A percentile compares a stretch with the other conserved stretches of the same genome.
These are phyloP conservation scores for Strigamia crassipes DNA, from an alignment of 2,888 invertebrate species.

Conservation along the genomic window DNA sequence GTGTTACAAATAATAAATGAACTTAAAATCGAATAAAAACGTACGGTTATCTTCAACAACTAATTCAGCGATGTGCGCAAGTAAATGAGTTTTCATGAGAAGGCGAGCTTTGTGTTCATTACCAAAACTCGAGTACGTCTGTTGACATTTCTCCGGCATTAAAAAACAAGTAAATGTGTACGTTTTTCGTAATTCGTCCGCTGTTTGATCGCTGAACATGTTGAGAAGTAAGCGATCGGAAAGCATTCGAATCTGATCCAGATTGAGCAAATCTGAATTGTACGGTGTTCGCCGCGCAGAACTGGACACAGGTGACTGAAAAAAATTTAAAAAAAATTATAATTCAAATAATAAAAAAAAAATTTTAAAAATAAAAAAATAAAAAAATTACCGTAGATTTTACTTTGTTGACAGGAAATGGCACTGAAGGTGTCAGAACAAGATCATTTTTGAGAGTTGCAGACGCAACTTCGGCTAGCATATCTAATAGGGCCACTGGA, in stretches of 20 bases:
- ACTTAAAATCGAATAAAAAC: constrained; percentile 14
- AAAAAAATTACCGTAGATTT: constrained; percentile 5
- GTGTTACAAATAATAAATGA: not conserved
- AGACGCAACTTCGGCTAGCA: constrained; percentile 66
- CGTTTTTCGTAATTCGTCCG: constrained; percentile 63
- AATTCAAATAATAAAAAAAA: constrained; percentile 53
- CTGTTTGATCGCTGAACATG: constrained; percentile 62
- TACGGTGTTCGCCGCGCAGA: constrained; percentile 8
- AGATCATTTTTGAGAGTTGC: constrained; percentile 59
- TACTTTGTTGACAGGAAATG: constrained; percentile 42
- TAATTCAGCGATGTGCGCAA: constrained; percentile 59
- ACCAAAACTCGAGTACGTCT: constrained; percentile 64
- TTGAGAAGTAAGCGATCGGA: constrained; percentile 62
- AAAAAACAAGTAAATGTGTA: constrained; percentile 64
- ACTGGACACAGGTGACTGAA: constrained; percentile 5
- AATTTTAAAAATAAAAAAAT: not conserved
- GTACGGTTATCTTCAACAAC: constrained; percentile 55
- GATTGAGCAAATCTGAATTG: constrained; percentile 53
- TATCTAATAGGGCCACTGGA: constrained; percentile 61
- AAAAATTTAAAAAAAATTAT: not conserved
- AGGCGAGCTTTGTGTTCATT: constrained; percentile 64
- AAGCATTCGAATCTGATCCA: constrained; percentile 58
- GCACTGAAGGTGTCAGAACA: not conserved
- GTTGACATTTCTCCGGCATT: constrained; percentile 61
- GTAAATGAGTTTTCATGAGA: constrained; percentile 63